Percentiles rank a stretch among this genome's conserved stretches.
These are phyloP conservation scores for Sebastes wilsoni DNA, from an alignment of 2,797 vertebrate species.

Conservation along the genomic window DNA sequence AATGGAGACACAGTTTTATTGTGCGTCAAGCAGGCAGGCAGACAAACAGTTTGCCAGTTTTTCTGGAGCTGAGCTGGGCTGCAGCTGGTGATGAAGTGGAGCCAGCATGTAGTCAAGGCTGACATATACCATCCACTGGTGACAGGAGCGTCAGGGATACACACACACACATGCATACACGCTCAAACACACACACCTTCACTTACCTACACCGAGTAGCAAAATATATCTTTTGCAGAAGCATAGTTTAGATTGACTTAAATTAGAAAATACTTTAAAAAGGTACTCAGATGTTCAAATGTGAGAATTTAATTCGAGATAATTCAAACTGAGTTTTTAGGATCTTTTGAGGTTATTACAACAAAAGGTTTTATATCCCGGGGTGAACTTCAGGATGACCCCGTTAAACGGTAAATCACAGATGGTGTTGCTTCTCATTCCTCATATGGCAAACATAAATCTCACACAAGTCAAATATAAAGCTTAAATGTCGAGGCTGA, in stretches of 20 bases:
- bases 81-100: slow-evolving; percentile 81
- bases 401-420: slow-evolving; percentile 1
- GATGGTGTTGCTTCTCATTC: neutral
- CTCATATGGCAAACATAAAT: neutral
- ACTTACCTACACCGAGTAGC: neutral
- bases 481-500: neutral
- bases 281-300: neutral
- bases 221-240: slow-evolving; percentile 6
- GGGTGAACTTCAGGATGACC: neutral
- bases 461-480: neutral
- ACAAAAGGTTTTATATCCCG: neutral
- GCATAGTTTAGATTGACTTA: neutral
- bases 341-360: neutral
- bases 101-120: slow-evolving; percentile 80
- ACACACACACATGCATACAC: neutral
- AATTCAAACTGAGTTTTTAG: neutral
- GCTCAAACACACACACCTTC: neutral
- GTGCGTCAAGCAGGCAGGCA: slow-evolving; percentile 69
- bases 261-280: neutral
- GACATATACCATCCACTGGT: slow-evolving; percentile 79
- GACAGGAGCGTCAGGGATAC: slow-evolving; percentile 64
- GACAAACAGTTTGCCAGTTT: slow-evolving; percentile 72
- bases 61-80: slow-evolving; percentile 77
- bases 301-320: neutral
- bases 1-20: slow-evolving; percentile 75